These are phyloP conservation scores for Silurus asotus DNA, from an alignment of 2,113 vertebrate species.

Conservation along the genomic window DNA sequence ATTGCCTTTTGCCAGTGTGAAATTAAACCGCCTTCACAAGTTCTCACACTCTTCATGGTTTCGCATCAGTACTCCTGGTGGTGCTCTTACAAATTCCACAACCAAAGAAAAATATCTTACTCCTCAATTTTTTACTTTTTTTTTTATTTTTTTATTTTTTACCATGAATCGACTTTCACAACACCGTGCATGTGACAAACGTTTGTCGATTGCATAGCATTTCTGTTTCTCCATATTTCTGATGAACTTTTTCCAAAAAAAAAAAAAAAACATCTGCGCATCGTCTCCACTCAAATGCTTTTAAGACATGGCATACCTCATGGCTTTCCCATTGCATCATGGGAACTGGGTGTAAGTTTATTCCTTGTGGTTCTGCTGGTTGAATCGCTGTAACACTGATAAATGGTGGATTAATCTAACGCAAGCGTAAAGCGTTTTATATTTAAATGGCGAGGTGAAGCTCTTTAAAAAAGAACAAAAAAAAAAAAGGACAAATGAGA, in stretches of 20 bases:
- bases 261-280: background rate
- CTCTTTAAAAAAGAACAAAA: background rate
- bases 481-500: conserved; percentile 23
- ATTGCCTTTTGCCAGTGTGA: background rate
- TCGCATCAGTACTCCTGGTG: background rate
- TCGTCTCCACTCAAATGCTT: background rate
- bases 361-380: background rate
- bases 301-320: background rate
- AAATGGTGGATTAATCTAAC: conserved; percentile 38
- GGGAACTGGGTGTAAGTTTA: background rate
- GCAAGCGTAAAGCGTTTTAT: conserved; percentile 25
- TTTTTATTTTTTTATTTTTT: no score
- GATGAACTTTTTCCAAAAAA: background rate
- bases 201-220: background rate
- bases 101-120: background rate
- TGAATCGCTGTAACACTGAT: conserved; percentile 36
- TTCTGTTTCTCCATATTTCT: background rate
- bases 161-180: no score
- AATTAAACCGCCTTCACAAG: background rate
- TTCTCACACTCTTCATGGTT: background rate
- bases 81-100: background rate
- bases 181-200: no score
- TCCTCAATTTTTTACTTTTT: background rate
- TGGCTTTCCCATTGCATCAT: background rate
- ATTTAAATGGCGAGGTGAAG: conserved; percentile 23